A percentile compares a stretch with the other conserved stretches of the same genome.
These are phyloP conservation scores for Xiphophorus birchmanni DNA, from an alignment of 2,797 vertebrate genomes.

Conservation along the genomic window DNA sequence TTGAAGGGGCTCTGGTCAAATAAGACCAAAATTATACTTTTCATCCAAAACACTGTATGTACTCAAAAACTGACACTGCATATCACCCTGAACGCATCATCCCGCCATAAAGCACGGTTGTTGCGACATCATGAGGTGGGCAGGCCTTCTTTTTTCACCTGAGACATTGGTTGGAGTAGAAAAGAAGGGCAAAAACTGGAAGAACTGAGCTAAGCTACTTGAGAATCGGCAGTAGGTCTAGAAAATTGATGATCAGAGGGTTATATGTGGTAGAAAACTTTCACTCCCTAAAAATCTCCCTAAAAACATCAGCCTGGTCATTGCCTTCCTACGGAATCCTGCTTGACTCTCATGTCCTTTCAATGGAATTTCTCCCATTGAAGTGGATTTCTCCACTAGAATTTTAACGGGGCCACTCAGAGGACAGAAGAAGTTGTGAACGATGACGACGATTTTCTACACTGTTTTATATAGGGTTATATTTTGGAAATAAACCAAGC, in stretches of 20 bases:
- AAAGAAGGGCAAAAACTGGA: no score
- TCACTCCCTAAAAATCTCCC: neutral
- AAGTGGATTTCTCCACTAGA: neutral
- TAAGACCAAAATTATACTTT: neutral
- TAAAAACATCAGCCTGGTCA: neutral
- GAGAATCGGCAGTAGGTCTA: no score
- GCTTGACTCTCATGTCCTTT: neutral
- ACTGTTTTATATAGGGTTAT: neutral
- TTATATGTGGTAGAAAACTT: no score
- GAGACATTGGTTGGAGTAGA: neutral
- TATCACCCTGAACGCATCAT: neutral
- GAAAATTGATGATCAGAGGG: no score
- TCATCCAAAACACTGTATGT: neutral
- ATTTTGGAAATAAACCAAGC: neutral
- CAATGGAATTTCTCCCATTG: neutral
- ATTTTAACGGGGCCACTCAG: neutral
- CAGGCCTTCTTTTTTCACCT: neutral
- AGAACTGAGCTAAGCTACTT: no score
- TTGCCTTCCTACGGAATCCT: neutral
- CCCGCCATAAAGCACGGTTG: neutral
- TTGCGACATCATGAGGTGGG: neutral
- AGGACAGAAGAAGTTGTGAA: neutral
- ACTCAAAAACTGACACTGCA: neutral
- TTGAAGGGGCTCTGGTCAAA: neutral
- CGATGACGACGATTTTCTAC: neutral